A percentile compares a stretch with the other conserved stretches of the same genome.
Conservation (phyloP, 2,888 invertebrate species). For the Odontocolon sp. region DNA sequence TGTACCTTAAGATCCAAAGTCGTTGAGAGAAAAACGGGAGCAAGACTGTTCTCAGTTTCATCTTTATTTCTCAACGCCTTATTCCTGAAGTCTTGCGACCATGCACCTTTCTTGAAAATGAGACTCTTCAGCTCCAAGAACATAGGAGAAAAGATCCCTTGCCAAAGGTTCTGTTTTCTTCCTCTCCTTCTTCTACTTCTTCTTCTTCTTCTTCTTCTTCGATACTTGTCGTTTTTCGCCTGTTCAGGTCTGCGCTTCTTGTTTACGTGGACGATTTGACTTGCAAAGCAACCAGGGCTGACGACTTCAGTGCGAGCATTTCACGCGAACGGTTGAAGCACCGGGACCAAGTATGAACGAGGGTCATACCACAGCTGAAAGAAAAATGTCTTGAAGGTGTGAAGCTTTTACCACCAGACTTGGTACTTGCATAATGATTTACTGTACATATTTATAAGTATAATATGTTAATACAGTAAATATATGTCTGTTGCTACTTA, state of each 20-base stretch:
- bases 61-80: slow-evolving; percentile 2
- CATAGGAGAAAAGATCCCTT: not conserved
- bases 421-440: not conserved
- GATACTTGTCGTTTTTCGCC: slow-evolving; percentile 45
- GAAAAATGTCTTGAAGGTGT: not conserved
- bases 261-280: slow-evolving; percentile 73
- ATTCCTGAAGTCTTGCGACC: too few species aligned
- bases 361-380: not conserved
- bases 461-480: slow-evolving; percentile 17
- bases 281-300: slow-evolving; percentile 70
- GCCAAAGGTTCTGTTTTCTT: not conserved
- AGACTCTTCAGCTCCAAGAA: not conserved
- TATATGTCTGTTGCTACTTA: slow-evolving; percentile 12
- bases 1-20: slow-evolving; percentile 3
- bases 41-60: not conserved
- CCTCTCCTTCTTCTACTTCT: not conserved
- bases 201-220: slow-evolving; percentile 40
- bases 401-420: not conserved
- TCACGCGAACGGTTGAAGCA: not conserved
- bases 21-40: not conserved
- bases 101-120: not conserved
- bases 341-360: too few species aligned
- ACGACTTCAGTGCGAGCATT: slow-evolving; percentile 19
- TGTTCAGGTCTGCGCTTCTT: slow-evolving; percentile 52
- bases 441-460: not conserved